Evolutionary conservation across 2,797 vertebrate genomes (phyloP).

Genomic region (Arnoldichthys spilopterus): DNA sequence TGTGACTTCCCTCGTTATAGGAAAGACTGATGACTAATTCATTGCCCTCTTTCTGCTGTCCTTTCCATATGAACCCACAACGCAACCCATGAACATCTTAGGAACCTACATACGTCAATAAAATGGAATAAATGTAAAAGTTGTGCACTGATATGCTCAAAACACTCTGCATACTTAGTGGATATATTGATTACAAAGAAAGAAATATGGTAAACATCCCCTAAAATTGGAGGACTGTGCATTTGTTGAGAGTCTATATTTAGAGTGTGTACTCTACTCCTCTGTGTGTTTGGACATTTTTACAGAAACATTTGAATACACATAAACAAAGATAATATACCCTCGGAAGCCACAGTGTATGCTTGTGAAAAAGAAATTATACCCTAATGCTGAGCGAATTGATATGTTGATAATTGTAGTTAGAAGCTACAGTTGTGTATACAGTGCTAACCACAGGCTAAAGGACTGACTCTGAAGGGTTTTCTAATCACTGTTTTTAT

Average conservation of each 20-base stretch:
- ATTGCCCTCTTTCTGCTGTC: neutral
- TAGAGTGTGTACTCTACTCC: conserved; percentile 48
- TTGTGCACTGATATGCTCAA: neutral
- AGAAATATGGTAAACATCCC: neutral
- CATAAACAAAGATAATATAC: conserved; percentile 33
- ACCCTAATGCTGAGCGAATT: conserved; percentile 19
- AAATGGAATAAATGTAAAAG: neutral
- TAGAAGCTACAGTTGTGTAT: neutral
- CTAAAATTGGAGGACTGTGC: neutral
- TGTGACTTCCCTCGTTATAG: conserved; percentile 63
- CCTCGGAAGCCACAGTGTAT: conserved; percentile 42
- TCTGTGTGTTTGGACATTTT: conserved; percentile 57
- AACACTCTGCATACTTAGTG: neutral
- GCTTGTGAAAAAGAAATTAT: conserved; percentile 39
- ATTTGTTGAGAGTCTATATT: conserved; percentile 52
- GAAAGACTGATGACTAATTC: conserved; percentile 62
- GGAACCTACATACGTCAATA: neutral
- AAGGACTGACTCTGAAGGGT: neutral
- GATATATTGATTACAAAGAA: neutral
- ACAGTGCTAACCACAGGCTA: neutral
- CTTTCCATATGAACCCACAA: neutral
- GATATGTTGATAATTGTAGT: conserved; percentile 58
- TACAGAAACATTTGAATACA: conserved; percentile 8
- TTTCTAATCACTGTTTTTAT: conserved; percentile 14
- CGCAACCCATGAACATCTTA: neutral